These are phyloP conservation scores for Melanogrammus aeglefinus DNA, from an alignment of 2,797 vertebrate species.

Conservation along the genomic window DNA sequence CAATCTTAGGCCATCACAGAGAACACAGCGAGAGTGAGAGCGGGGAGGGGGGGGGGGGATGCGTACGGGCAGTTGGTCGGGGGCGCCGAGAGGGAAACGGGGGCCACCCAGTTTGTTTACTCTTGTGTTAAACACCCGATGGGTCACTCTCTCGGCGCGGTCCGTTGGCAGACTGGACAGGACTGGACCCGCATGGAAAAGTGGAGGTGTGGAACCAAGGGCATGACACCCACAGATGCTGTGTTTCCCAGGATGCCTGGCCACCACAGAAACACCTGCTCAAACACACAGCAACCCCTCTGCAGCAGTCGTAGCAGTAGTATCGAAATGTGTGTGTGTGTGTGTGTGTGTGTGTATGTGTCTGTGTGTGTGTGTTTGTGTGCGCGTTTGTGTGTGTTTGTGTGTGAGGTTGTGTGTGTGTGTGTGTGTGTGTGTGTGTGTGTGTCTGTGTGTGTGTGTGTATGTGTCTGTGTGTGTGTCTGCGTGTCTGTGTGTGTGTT, in stretches of 20 bases:
- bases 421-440: no score
- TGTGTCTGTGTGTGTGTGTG: no score
- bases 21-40: background rate
- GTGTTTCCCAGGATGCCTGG: slow-evolving; percentile 53
- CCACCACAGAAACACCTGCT: no score
- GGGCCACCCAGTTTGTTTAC: slow-evolving; percentile 12
- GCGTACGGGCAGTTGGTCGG: background rate
- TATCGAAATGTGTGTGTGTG: no score
- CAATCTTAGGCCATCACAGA: slow-evolving; percentile 28
- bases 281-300: no score
- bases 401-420: no score
- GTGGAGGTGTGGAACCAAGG: slow-evolving; percentile 43
- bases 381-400: no score
- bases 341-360: no score
- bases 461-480: no score
- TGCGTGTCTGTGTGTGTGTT: no score
- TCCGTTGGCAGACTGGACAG: background rate
- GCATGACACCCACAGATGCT: slow-evolving; percentile 57
- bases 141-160: slow-evolving; percentile 21
- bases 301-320: no score
- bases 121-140: slow-evolving; percentile 34
- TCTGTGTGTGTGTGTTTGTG: no score
- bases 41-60: background rate
- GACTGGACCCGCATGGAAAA: slow-evolving; percentile 34
- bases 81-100: background rate